Percentiles rank a stretch among this genome's conserved stretches.
These are phyloP conservation scores for Hipparchia sbordonii DNA, from an alignment of 2,888 invertebrate species.

Conservation along the genomic window DNA sequence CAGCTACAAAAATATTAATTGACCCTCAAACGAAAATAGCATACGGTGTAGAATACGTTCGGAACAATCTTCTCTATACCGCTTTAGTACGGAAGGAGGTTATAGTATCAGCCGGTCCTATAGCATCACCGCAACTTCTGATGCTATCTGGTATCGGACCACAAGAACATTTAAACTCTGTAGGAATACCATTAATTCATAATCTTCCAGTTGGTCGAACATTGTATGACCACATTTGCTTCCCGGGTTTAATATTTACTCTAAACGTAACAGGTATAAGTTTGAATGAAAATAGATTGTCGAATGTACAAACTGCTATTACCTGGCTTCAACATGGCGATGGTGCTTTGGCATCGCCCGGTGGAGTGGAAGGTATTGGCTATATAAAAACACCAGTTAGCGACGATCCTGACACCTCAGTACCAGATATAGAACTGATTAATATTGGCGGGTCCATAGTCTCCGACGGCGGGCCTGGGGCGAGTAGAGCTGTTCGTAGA, in stretches of 20 bases:
- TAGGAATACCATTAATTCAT: slow-evolving; percentile 83
- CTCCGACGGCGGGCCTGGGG: slow-evolving; percentile 78
- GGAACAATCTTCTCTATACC: slow-evolving; percentile 70
- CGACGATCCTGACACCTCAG: slow-evolving; percentile 76
- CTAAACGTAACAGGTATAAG: slow-evolving; percentile 66
- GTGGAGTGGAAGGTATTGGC: slow-evolving; percentile 86
- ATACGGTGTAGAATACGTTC: slow-evolving; percentile 86
- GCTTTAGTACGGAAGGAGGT: slow-evolving; percentile 89
- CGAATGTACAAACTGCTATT: slow-evolving; percentile 46
- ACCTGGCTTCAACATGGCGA: slow-evolving; percentile 68
- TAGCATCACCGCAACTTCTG: slow-evolving; percentile 94
- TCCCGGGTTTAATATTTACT: slow-evolving; percentile 73
- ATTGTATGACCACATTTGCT: slow-evolving; percentile 85
- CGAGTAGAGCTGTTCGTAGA: slow-evolving; percentile 72
- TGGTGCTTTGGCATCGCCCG: slow-evolving; percentile 79
- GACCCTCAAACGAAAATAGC: slow-evolving; percentile 84
- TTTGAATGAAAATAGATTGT: slow-evolving; percentile 54
- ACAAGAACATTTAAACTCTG: slow-evolving; percentile 73
- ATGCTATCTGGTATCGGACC: slow-evolving; percentile 92
- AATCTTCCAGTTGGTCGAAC: slow-evolving; percentile 87
- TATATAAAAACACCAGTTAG: slow-evolving; percentile 85
- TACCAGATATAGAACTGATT: slow-evolving; percentile 87
- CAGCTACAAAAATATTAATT: slow-evolving; percentile 86
- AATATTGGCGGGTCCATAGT: slow-evolving; percentile 85
- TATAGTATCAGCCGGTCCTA: slow-evolving; percentile 92